Percentiles rank a stretch among this genome's conserved stretches.
Conservation (phyloP, 2,113 vertebrate genomes). For the Dasyurus viverrinus region DNA sequence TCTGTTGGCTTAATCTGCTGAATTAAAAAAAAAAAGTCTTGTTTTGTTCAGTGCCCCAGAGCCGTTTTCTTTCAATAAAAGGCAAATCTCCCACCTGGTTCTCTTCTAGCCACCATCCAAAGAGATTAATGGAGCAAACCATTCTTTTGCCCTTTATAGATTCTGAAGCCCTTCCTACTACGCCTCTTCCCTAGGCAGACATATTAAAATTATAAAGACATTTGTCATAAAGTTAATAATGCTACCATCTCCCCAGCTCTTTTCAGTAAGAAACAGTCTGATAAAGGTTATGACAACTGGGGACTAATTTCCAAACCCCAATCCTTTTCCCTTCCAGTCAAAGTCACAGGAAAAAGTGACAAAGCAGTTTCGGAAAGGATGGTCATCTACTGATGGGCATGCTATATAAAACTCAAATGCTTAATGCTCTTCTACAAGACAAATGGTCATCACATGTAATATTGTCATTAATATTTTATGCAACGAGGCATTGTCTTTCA, state of each 20-base stretch:
- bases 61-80: slow-evolving; percentile 62
- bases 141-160: slow-evolving; percentile 18
- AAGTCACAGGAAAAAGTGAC: slow-evolving; percentile 36
- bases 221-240: background rate
- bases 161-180: background rate
- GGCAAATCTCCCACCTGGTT: slow-evolving; percentile 38
- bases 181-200: background rate
- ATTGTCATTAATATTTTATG: slow-evolving; percentile 33
- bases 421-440: slow-evolving; percentile 52
- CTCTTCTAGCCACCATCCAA: slow-evolving; percentile 40
- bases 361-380: slow-evolving; percentile 61
- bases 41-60: slow-evolving; percentile 45
- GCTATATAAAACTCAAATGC: slow-evolving; percentile 8
- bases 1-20: slow-evolving; percentile 22
- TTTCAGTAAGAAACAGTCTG: background rate
- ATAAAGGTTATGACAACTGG: slow-evolving; percentile 34
- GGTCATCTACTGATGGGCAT: slow-evolving; percentile 40
- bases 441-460: slow-evolving; percentile 40
- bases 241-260: background rate
- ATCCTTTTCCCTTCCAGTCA: slow-evolving; percentile 21
- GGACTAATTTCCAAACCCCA: slow-evolving; percentile 45
- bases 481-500: background rate
- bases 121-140: slow-evolving; percentile 56
- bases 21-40: slow-evolving; percentile 52
- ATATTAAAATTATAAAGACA: slow-evolving; percentile 13